A percentile compares a stretch with the other conserved stretches of the same genome.
Evolutionary conservation across 2,797 vertebrate genomes (phyloP).

Genomic region (Podargus strigoides): DNA sequence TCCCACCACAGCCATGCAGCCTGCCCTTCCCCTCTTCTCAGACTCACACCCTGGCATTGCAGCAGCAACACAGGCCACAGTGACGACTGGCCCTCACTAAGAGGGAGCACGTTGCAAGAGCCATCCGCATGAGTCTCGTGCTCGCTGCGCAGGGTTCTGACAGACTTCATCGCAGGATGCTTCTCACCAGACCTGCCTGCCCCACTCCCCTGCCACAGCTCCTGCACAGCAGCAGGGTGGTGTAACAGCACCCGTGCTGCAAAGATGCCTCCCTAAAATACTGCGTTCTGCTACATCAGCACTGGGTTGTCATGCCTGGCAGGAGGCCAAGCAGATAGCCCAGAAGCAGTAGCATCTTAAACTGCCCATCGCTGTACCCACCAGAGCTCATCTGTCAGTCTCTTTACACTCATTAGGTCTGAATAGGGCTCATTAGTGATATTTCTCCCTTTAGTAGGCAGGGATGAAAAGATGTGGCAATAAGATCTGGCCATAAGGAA

Average conservation of each 20-base stretch:
- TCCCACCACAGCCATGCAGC: not conserved
- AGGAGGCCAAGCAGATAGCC: not conserved
- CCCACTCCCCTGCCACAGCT: not conserved
- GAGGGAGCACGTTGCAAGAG: fast-evolving
- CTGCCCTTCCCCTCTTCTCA: not conserved
- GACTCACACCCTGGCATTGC: fast-evolving
- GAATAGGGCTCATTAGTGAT: not conserved
- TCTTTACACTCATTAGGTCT: not conserved
- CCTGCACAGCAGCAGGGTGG: not conserved
- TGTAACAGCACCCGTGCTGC: not conserved
- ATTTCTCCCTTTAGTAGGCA: not conserved
- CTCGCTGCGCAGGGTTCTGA: not conserved
- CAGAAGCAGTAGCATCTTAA: not conserved
- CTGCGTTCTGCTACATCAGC: not conserved
- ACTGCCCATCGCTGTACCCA: not conserved
- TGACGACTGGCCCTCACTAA: fast-evolving
- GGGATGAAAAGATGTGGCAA: not conserved
- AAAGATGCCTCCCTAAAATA: fast-evolving
- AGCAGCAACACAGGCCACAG: not conserved
- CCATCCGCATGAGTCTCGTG: fast-evolving
- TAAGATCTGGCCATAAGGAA: not conserved
- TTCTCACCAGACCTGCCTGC: not conserved
- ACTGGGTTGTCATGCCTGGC: fast-evolving
- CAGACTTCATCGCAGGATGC: not conserved
- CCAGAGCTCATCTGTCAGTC: not conserved